A percentile compares a stretch with the other conserved stretches of the same genome.
Conservation (phyloP, 1,140 invertebrate genomes). For the Paraescarpia echinospica region DNA sequence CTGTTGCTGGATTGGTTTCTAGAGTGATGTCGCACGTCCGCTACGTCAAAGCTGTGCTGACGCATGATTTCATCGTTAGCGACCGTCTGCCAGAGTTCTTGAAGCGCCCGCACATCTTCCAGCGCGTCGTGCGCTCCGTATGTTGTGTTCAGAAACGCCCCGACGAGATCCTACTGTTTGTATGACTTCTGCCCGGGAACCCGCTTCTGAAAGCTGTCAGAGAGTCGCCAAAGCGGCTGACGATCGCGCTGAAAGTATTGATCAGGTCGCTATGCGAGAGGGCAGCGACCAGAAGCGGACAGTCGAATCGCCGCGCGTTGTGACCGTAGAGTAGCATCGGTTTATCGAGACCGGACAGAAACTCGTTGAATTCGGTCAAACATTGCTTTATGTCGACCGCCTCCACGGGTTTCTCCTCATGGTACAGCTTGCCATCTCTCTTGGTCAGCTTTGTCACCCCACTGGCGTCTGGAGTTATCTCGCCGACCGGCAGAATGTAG, state of each 20-base stretch:
- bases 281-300: not conserved
- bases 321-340: not conserved
- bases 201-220: not conserved
- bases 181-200: not conserved
- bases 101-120: not conserved
- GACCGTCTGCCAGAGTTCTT: not conserved
- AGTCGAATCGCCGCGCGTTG: slow-evolving; percentile 3
- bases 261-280: not conserved
- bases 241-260: not conserved
- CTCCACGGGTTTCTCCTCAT: not conserved
- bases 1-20: not conserved
- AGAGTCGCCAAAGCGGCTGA: slow-evolving; percentile 5
- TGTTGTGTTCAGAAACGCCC: not conserved
- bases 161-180: not conserved
- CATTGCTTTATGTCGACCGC: not conserved
- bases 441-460: not conserved
- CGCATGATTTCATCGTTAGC: not conserved
- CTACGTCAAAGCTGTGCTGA: not conserved
- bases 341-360: not conserved
- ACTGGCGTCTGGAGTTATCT: not conserved
- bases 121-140: slow-evolving; percentile 9
- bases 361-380: not conserved
- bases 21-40: not conserved
- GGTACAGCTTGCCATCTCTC: not conserved
- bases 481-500: not conserved